Evolutionary conservation across 2,888 invertebrate species (phyloP).

Genomic region (Leptopterna dolabrata): DNA sequence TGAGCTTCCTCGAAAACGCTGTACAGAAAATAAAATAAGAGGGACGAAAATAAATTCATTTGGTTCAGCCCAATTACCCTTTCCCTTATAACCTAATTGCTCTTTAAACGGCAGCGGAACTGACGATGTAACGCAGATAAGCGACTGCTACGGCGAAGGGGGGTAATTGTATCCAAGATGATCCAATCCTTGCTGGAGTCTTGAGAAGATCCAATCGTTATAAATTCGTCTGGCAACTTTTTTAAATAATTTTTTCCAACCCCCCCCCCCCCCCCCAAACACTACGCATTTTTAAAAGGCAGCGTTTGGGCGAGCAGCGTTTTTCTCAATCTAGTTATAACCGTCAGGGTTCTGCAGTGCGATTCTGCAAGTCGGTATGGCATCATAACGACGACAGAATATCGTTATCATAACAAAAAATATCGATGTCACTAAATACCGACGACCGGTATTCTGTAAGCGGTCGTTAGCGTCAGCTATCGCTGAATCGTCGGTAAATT

Average conservation of each 20-base stretch:
- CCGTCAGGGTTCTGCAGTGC: not conserved
- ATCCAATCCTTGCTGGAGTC: not conserved
- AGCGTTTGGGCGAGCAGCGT: not conserved
- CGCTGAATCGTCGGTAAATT: no score
- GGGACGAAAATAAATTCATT: not conserved
- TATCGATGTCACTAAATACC: no score
- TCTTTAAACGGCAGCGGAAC: not conserved
- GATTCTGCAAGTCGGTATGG: no score
- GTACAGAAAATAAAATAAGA: slow-evolving; percentile 6
- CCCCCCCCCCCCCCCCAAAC: not conserved
- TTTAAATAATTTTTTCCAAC: not conserved
- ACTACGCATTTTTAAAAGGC: not conserved
- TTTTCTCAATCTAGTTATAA: not conserved
- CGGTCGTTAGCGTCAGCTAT: no score
- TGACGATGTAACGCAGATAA: slow-evolving; percentile 2
- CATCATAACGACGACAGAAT: no score
- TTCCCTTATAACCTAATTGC: not conserved
- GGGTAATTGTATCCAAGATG: not conserved
- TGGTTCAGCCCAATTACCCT: not conserved
- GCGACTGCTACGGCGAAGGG: not conserved
- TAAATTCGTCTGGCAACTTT: not conserved
- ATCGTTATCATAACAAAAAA: no score
- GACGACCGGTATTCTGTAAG: no score
- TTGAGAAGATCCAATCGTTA: slow-evolving; percentile 2
- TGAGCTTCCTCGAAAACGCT: not conserved